These are phyloP conservation scores for Euleptes europaea DNA, from an alignment of 2,113 vertebrate genomes.

Conservation along the genomic window DNA sequence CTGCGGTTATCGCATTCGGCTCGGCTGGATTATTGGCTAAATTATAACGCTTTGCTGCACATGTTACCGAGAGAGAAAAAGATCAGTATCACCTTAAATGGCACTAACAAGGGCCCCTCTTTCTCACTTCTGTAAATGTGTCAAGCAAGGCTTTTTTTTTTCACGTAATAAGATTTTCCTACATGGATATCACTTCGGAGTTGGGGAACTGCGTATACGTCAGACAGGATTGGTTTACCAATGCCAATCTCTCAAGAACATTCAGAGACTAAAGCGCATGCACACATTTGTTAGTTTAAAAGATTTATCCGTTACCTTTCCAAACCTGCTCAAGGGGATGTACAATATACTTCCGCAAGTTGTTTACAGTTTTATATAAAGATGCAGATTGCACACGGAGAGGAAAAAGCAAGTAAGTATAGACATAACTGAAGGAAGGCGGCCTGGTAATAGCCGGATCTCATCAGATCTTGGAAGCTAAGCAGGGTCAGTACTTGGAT, in stretches of 20 bases:
- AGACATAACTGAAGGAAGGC: background rate
- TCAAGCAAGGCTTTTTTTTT: background rate
- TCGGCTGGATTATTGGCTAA: slow-evolving; percentile 9
- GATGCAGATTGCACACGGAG: no score
- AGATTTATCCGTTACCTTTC: background rate
- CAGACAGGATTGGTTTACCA: background rate
- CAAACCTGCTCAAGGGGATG: background rate
- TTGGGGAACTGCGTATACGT: background rate
- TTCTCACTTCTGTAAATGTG: background rate
- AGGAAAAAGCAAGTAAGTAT: background rate
- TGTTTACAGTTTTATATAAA: background rate
- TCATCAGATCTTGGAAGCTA: no score
- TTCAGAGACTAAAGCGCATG: background rate
- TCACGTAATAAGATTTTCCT: background rate
- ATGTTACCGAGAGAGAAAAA: background rate
- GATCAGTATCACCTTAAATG: background rate
- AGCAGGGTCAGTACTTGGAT: no score
- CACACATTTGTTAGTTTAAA: background rate
- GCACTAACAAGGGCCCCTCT: background rate
- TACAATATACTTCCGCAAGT: background rate
- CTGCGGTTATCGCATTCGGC: slow-evolving; percentile 1
- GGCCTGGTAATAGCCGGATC: no score
- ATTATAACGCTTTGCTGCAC: background rate
- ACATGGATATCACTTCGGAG: background rate
- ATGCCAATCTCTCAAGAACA: background rate